These are phyloP conservation scores for Planococcus citri DNA, from an alignment of 1,140 invertebrate genomes.

Conservation along the genomic window DNA sequence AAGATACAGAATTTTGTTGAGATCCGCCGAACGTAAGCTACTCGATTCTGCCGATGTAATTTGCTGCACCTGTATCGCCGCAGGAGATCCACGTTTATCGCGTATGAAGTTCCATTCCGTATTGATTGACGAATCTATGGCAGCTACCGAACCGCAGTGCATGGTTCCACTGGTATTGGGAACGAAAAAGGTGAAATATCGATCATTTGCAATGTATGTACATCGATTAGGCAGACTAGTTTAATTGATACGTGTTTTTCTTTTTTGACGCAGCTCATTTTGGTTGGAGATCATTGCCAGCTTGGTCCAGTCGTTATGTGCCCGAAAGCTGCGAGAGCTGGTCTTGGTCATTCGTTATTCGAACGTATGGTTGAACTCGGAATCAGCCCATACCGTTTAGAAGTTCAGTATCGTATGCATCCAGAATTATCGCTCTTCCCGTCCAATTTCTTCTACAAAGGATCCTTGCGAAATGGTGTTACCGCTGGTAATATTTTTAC, in stretches of 20 bases:
- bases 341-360: slow-evolving; percentile 93
- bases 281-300: slow-evolving; percentile 98
- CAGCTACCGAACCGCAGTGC: slow-evolving; percentile 95
- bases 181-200: slow-evolving; percentile 54
- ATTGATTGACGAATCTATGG: slow-evolving; percentile 92
- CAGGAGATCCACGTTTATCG: slow-evolving; percentile 84
- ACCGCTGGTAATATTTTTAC: slow-evolving; percentile 53
- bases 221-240: background rate
- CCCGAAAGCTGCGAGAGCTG: slow-evolving; percentile 94
- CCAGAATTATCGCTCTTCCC: slow-evolving; percentile 94
- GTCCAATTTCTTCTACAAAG: slow-evolving; percentile 99
- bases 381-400: slow-evolving; percentile 84
- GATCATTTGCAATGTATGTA: background rate
- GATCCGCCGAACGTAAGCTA: slow-evolving; percentile 81
- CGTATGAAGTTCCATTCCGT: slow-evolving; percentile 93
- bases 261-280: slow-evolving; percentile 55
- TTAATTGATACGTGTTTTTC: background rate
- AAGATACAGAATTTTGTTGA: slow-evolving; percentile 81
- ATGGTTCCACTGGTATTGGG: slow-evolving; percentile 98
- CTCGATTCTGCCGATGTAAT: slow-evolving; percentile 97
- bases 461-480: slow-evolving; percentile 95
- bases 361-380: slow-evolving; percentile 93
- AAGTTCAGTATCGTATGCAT: slow-evolving; percentile 99
- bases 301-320: slow-evolving; percentile 98
- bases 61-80: slow-evolving; percentile 97